phyloP scores from a whole-genome alignment of 2,113 vertebrate species.

The Eubucco bourcierii region DNA sequence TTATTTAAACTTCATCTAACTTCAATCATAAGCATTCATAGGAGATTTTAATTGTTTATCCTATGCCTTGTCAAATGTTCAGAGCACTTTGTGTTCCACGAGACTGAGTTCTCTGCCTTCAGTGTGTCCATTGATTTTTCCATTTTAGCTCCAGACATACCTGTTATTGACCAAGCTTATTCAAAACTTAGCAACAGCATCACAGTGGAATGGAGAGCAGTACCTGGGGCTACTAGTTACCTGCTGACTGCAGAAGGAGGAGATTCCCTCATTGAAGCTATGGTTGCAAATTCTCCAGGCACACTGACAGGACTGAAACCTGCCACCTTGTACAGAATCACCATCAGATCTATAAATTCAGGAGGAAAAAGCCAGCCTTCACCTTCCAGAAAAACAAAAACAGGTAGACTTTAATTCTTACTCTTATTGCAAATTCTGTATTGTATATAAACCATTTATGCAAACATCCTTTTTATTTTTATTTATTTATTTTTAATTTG shows the following conservation, averaged over 20 bases:
- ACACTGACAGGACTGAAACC: slow-evolving; percentile 81
- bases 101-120: not conserved
- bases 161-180: slow-evolving; percentile 82
- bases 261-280: slow-evolving; percentile 78
- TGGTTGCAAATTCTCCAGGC: slow-evolving; percentile 79
- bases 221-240: slow-evolving; percentile 84
- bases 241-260: slow-evolving; percentile 79
- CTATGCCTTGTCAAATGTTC: not conserved
- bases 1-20: not conserved
- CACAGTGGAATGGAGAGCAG: slow-evolving; percentile 86
- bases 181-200: slow-evolving; percentile 90
- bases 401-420: slow-evolving; percentile 78
- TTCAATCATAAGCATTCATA: not conserved
- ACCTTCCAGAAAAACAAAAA: slow-evolving; percentile 74
- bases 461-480: not conserved
- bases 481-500: not conserved
- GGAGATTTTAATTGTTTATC: not conserved
- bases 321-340: slow-evolving; percentile 83
- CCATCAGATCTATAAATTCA: slow-evolving; percentile 83
- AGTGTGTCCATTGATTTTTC: not conserved
- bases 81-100: not conserved
- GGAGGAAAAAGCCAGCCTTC: slow-evolving; percentile 88
- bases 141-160: slow-evolving; percentile 83
- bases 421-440: not conserved
- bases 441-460: not conserved